phyloP scores from a whole-genome alignment of 2,113 vertebrate genomes.

The Origma solitaria region DNA sequence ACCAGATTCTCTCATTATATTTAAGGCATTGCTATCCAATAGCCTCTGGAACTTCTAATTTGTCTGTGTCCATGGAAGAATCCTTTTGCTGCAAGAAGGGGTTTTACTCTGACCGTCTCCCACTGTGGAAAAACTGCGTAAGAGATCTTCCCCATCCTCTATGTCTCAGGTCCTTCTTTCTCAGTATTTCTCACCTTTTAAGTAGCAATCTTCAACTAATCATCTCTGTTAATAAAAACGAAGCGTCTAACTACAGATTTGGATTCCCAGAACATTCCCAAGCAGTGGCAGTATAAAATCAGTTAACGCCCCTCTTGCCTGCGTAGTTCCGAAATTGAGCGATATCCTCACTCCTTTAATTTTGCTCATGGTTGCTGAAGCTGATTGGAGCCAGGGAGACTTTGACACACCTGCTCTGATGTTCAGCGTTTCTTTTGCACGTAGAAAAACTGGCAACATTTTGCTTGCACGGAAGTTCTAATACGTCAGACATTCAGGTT shows the following conservation, averaged over 20 bases:
- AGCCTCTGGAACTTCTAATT: not conserved
- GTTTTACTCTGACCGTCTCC: not conserved
- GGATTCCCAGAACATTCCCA: not conserved
- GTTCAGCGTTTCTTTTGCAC: not conserved
- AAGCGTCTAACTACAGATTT: not conserved
- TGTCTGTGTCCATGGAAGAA: not conserved
- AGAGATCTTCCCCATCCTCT: not conserved
- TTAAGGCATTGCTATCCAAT: not conserved
- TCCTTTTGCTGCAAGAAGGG: not conserved
- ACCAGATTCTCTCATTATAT: not conserved
- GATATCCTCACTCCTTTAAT: not conserved
- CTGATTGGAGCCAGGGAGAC: not conserved
- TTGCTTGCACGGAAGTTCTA: not conserved
- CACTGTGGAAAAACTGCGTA: not conserved
- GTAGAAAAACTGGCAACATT: not conserved
- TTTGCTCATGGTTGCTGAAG: not conserved
- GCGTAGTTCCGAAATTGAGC: accelerated
- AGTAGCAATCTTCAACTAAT: not conserved
- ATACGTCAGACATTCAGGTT: not conserved
- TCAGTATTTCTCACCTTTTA: not conserved
- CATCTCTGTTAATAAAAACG: not conserved
- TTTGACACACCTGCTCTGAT: not conserved
- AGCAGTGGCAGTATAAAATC: not conserved
- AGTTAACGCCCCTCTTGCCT: not conserved
- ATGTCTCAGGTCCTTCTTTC: not conserved